Base-by-base conservation (phyloP, 1,140 invertebrate genomes). In the Polyergus mexicanus region DNA sequence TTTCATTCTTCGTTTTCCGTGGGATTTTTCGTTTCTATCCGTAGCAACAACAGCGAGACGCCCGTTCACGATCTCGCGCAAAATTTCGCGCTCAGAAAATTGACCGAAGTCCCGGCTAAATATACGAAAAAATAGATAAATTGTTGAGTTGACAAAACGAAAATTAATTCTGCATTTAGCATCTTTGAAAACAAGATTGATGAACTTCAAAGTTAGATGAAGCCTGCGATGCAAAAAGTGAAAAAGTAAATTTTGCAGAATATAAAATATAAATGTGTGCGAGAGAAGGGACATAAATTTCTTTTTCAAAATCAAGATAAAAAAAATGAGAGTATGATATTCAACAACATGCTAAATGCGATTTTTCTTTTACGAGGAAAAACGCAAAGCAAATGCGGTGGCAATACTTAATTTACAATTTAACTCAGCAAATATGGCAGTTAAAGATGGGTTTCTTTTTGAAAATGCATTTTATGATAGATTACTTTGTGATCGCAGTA, bases 1-100 rank as follows among this genome's bases (percentile, higher is more conserved):
- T 87, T 87, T 86, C 75, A 86, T 72, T 86, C 32, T 51, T 41
- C 25, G 10, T 69, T 54, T 78, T 65, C 28, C 35, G 65, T 65
- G 47, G 38, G 51, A 58, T 62, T 85, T 80, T 69, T 28, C 54
- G n/a, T 66, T 13, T 69, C 51, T 51, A 75, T 78, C 11, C n/a
- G n/a, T 6, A 8, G 51, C 16, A 11, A 28, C 28, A 74, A 11
- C 22, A 22, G 28, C 35, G 32, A 28, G 7, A 28, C 51, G 51
- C n/a, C 19, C 1, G 7, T 28, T 81, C 51, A 16, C 10, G 63
- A n/a, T 6, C 22, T n/a, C 68, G 63, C 28, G 56, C 65, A 72
- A 86, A 78, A 68, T 78, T 38, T n/a, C 28, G 22, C 22, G 47
- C 1, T 32, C 5, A 65, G 35, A 51, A 58, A 75, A 86, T 41